These are phyloP conservation scores for Spatulosminthurus flaviceps DNA, from an alignment of 2,888 invertebrate genomes.

Conservation along the genomic window DNA sequence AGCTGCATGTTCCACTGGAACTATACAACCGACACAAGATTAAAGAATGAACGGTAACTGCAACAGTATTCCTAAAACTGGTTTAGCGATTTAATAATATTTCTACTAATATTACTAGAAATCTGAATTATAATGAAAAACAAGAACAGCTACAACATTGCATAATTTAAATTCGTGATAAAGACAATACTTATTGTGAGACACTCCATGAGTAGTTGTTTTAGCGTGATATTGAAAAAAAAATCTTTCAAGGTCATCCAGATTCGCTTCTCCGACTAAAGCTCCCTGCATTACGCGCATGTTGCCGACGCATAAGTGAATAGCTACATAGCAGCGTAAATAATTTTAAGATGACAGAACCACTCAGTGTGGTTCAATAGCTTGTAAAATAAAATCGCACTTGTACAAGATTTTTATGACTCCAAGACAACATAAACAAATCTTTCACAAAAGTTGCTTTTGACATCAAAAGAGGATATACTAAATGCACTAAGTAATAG, in stretches of 20 bases:
- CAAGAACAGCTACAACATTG: not conserved
- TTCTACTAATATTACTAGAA: not conserved
- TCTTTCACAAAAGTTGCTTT: not conserved
- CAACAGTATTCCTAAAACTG: slow-evolving; percentile 7
- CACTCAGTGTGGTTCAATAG: not conserved
- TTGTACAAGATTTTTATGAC: slow-evolving; percentile 1
- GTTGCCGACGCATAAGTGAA: not conserved
- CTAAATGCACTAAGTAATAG: too few relatives aligned
- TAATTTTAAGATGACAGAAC: too few relatives aligned
- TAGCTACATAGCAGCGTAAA: not conserved
- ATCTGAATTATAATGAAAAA: slow-evolving; percentile 7
- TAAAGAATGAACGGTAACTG: slow-evolving; percentile 5
- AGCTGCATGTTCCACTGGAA: not conserved
- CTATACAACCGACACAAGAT: not conserved
- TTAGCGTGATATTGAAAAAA: not conserved
- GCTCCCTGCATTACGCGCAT: not conserved
- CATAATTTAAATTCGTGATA: slow-evolving; percentile 12
- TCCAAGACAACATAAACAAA: not conserved
- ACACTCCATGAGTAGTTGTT: not conserved
- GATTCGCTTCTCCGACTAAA: not conserved
- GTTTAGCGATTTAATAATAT: slow-evolving; percentile 2
- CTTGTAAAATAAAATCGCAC: not conserved
- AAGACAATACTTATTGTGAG: not conserved
- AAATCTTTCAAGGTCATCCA: not conserved
- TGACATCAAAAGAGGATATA: not conserved